Evolutionary conservation across 2,888 invertebrate genomes (phyloP), one percentile per base, ranked within the genome.

Genomic region (Gerris lacustris): DNA sequence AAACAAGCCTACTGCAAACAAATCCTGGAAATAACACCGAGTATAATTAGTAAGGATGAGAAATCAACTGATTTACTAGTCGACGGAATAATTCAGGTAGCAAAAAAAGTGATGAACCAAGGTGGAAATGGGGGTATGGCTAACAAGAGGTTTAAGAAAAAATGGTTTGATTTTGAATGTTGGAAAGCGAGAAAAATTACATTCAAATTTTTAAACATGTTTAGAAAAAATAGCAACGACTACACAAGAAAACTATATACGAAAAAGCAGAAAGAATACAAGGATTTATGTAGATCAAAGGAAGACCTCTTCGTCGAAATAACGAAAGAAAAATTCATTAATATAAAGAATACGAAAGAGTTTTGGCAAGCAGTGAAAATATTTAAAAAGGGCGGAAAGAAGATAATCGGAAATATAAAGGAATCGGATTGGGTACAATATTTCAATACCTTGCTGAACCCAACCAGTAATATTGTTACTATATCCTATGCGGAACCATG

Each of bases 151-250:
- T 67, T 67, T 17, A 15, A 15, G n/a, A 6, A 15, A 67, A 67
- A 67, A 67, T 71, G 71, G 71, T 71, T 63, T 64, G 71, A 71
- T 31, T 15, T 43, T 17, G 71, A 71, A 6, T 71, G 71, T 44
- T 18, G 15, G 6, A 64, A 45, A 18, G 15, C 18, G 5, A 68
- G 71, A 31, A 31, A 17, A 43, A 67, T 44, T 45, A 64, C 63
- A 0, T 63, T 71, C 11, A 68, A 62, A 15, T 63, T 71, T 44
- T 64, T 71, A 15, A 18, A 63, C 17, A 64, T 71, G 9, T 63
- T 68, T 44, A 62, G 68, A 2, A 63, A 64, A 68, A 63, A 64
- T 4, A 45, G 68, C 11, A 67, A 63, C 18, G 17, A 15, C 9
- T 6, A 63, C 31, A 68, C 45, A 17, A 68, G 44, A 15, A 6